These are phyloP conservation scores for Ictidomys tridecemlineatus DNA, from an alignment of 2,113 vertebrate species.

Conservation along the genomic window DNA sequence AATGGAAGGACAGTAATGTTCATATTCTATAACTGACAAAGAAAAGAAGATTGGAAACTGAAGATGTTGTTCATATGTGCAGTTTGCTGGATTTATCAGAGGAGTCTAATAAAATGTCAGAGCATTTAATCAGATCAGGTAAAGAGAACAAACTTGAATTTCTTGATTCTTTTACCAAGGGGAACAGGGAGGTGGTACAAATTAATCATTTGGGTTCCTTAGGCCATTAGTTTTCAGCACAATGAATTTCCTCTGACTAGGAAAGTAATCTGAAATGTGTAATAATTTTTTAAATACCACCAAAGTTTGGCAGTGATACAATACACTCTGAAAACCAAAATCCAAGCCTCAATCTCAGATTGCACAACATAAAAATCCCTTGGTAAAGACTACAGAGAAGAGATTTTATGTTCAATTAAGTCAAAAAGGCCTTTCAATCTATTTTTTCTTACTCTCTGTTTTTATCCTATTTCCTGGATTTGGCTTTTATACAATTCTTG, in stretches of 20 bases:
- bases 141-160: neutral
- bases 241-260: slow-evolving; percentile 13
- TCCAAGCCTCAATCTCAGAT: neutral
- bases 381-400: neutral
- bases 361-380: neutral
- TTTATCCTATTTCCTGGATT: neutral
- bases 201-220: neutral
- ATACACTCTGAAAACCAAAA: neutral
- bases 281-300: neutral
- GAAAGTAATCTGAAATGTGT: neutral
- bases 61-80: neutral
- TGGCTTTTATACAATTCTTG: neutral
- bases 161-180: neutral
- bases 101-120: neutral
- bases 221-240: neutral
- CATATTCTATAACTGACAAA: neutral
- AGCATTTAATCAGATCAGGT: neutral
- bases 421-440: slow-evolving; percentile 8
- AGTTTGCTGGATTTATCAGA: neutral
- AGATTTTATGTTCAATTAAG: neutral
- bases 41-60: neutral
- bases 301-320: neutral
- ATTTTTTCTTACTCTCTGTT: neutral
- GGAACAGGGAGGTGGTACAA: neutral
- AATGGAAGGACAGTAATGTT: neutral